A percentile compares a stretch with the other conserved stretches of the same genome.
Conservation (phyloP, 1,140 invertebrate genomes). For the Lithobius niger region DNA sequence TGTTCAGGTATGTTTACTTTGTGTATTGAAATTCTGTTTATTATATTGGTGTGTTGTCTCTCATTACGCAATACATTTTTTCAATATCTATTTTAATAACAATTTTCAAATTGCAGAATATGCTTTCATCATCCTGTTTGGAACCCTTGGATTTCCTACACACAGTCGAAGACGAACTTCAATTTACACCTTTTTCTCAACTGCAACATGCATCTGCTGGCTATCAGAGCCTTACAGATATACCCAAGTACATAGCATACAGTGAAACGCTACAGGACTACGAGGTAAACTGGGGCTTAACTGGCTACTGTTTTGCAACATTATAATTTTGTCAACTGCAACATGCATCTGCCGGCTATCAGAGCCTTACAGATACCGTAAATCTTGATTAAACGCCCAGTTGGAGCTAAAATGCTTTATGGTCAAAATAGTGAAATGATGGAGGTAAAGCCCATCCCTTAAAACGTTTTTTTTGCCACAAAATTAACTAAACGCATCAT, state of each 20-base stretch:
- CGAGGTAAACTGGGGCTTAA: too few species aligned
- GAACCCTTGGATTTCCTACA: constrained; percentile 90
- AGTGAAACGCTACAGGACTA: constrained; percentile 46
- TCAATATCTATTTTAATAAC: not conserved
- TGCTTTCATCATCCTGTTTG: constrained; percentile 87
- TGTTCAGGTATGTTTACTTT: constrained; percentile 46
- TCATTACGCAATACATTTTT: not conserved
- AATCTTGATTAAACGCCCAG: too few species aligned
- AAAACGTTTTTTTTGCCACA: too few species aligned
- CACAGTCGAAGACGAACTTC: constrained; percentile 49
- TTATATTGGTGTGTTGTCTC: constrained; percentile 1
- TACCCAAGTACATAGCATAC: constrained; percentile 66
- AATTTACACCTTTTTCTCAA: constrained; percentile 68
- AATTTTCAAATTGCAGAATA: constrained; percentile 47
- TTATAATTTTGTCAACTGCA: too few species aligned
- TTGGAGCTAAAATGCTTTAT: too few species aligned
- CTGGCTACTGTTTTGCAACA: too few species aligned
- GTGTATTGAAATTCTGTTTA: not conserved
- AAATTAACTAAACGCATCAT: too few species aligned
- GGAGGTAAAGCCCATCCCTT: too few species aligned
- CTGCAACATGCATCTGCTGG: constrained; percentile 83
- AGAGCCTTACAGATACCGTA: too few species aligned
- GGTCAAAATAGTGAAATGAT: too few species aligned
- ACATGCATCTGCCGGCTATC: too few species aligned
- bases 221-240: constrained; percentile 92